Evolutionary conservation across 2,113 vertebrate species (phyloP), one percentile per base, ranked within the genome.

Genomic region (Tonatia bakeri): DNA sequence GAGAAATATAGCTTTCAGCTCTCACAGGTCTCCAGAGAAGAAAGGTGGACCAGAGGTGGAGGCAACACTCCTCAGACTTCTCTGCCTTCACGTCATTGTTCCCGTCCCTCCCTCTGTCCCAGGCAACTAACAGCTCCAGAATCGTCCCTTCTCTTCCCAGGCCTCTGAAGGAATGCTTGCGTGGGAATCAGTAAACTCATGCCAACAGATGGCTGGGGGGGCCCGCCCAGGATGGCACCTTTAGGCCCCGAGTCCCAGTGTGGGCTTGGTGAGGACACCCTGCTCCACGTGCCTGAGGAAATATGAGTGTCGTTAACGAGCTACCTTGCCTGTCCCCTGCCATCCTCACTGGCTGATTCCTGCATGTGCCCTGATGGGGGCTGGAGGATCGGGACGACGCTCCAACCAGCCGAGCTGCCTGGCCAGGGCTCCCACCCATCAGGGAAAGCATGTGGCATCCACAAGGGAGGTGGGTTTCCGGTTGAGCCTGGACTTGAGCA

Each of bases 31-130:
- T 94, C 40, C 43, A 40, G 65, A 84, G 77, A 56, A 65, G 77
- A 54, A 80, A 61, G 6, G 24, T n/a, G 33, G 52, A 28, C 19
- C 8, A 9, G 69, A 86, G 56, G 5, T 20, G 10, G 67, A 47
- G 16, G 1, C 0, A 5, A 56, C 0, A 6, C 20, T 11, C 16
- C 26, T 20, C 28, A 16, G 84, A 26, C 26, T 24, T 33, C 50
- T 59, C 45, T 7, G 12, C 7, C 5, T 14, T 1, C 40, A 17
- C 0, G 0, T 9, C 47, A 28, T 17, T 31, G 5, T 6, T 52
- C 33, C 54, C 40, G 0, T n/a, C 70, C n/a, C 22, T 67, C 17
- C 15, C 15, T 26, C 28, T 19, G 33, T 20, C 43, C 28, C 7
- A 10, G 89, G 56, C 50, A 12, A 73, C 56, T 10, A 4, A 59